phyloP scores from a whole-genome alignment of 2,888 invertebrate species.

The Diarsia brunnea region DNA sequence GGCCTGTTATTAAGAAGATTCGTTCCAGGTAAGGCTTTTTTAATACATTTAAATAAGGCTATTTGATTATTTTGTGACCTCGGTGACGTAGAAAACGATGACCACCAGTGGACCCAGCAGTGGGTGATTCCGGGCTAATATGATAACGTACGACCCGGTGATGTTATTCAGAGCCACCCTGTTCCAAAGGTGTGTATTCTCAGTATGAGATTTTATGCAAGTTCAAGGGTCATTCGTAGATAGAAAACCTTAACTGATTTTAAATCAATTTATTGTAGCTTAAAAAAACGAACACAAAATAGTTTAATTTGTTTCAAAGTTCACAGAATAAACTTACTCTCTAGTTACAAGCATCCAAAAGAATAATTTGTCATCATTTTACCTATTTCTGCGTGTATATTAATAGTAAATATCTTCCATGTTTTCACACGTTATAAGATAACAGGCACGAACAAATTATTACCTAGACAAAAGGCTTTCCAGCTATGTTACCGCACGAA shows the following conservation, averaged over 20 bases:
- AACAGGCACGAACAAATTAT: constrained; percentile 59
- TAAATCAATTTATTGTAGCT: too few species aligned
- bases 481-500: constrained; percentile 65
- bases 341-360: too few species aligned
- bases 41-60: constrained; percentile 35
- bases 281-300: too few species aligned
- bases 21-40: constrained; percentile 87
- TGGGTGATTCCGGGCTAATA: too few species aligned
- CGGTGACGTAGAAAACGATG: neutral
- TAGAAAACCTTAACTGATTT: neutral
- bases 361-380: too few species aligned
- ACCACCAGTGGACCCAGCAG: neutral
- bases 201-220: neutral
- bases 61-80: constrained; percentile 28
- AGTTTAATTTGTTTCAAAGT: too few species aligned
- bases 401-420: neutral
- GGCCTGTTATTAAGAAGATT: constrained; percentile 92
- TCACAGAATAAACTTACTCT: too few species aligned
- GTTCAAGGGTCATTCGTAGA: neutral
- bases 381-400: too few species aligned
- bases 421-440: neutral
- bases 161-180: neutral
- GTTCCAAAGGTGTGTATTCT: neutral
- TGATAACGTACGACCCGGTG: too few species aligned
- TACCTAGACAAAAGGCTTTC: constrained; percentile 63